A percentile compares a stretch with the other conserved stretches of the same genome.
These are phyloP conservation scores for Notolepis coatsorum DNA, from an alignment of 2,797 vertebrate species.

Conservation along the genomic window DNA sequence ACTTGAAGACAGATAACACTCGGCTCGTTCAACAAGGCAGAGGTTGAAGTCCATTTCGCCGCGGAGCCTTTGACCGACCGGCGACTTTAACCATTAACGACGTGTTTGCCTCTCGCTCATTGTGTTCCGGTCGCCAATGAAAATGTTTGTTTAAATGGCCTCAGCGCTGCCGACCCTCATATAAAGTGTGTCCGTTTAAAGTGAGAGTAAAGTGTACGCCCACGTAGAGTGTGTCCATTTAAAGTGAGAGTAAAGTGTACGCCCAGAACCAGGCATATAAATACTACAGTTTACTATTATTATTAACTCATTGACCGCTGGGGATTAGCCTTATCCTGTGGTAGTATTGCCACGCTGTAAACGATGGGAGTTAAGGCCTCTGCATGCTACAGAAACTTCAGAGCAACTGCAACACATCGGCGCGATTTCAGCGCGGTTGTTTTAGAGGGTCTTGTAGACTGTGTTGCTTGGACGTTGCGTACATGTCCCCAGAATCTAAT, in stretches of 20 bases:
- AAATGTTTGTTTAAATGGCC: constrained; percentile 3
- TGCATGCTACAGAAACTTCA: too few species aligned
- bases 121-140: not conserved
- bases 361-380: too few species aligned
- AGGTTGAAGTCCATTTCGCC: constrained; percentile 43
- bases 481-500: too few species aligned
- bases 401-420: too few species aligned
- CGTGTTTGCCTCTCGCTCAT: not conserved
- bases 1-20: constrained; percentile 47
- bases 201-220: not conserved
- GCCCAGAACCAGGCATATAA: too few species aligned
- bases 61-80: constrained; percentile 4
- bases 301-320: too few species aligned
- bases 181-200: constrained; percentile 3
- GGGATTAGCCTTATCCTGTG: too few species aligned
- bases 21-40: constrained; percentile 13
- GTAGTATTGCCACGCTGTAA: too few species aligned
- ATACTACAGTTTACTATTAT: too few species aligned
- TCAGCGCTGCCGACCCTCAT: not conserved
- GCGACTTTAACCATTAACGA: constrained; percentile 14
- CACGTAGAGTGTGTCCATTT: constrained; percentile 4
- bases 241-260: not conserved
- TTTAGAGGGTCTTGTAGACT: too few species aligned
- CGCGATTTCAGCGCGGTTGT: too few species aligned
- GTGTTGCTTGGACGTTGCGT: too few species aligned